Evolutionary conservation across 2,888 invertebrate species (phyloP).

Genomic region (Gandaritis pyraliata): DNA sequence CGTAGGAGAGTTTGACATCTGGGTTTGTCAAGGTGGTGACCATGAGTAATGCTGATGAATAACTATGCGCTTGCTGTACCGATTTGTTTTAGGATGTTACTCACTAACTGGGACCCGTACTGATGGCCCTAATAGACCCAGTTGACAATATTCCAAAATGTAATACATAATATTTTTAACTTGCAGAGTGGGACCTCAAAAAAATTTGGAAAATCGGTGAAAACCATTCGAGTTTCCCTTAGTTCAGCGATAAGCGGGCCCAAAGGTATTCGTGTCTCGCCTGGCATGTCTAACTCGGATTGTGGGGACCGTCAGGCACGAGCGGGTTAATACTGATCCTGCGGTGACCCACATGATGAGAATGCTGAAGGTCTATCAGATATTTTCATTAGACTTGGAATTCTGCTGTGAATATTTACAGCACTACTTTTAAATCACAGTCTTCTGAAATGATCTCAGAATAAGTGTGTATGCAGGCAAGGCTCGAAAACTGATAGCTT

Average conservation of each 20-base stretch:
- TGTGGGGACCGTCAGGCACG: constrained; percentile 44
- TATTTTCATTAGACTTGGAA: constrained; percentile 19
- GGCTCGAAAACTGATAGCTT: no score
- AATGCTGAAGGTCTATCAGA: constrained; percentile 13
- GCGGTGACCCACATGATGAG: constrained; percentile 33
- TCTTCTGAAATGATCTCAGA: no score
- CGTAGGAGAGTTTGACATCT: no score
- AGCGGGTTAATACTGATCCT: constrained; percentile 37
- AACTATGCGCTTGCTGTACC: no score
- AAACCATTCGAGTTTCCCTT: constrained; percentile 15
- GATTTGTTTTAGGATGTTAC: no score
- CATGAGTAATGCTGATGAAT: no score
- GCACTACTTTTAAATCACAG: neutral
- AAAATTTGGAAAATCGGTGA: neutral
- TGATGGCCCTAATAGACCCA: no score
- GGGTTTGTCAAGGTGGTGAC: no score
- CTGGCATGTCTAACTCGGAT: constrained; percentile 55
- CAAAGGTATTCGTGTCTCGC: constrained; percentile 51
- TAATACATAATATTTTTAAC: no score
- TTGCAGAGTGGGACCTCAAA: no score
- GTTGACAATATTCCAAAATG: no score
- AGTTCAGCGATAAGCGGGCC: constrained; percentile 9
- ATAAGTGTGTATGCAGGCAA: neutral
- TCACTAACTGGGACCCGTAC: no score
- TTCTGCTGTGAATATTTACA: constrained; percentile 2